Evolutionary conservation across 1,140 invertebrate species (phyloP), one percentile per base, ranked within the genome.

Genomic region (Anastatus disparis): DNA sequence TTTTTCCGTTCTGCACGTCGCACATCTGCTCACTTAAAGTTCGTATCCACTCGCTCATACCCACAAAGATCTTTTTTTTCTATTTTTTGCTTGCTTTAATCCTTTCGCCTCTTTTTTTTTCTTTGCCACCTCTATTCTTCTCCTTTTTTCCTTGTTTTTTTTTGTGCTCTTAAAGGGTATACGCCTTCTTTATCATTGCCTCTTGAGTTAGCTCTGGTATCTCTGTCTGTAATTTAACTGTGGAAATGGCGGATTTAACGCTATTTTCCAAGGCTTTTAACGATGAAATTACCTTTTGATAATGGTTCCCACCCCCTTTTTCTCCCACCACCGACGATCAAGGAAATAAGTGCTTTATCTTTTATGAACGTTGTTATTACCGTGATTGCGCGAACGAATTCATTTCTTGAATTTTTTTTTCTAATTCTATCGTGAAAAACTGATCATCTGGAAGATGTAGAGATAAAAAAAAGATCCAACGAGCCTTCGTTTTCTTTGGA

Each of bases 231-330:
- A 59, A 59, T 59, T 59, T 59, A 44, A 38, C 38, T 13, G 10
- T 59, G 56, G 35, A 59, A 59, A 59, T 42, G 56, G 7, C 12
- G 38, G 20, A 59, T 59, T 59, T 40, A 44, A 59, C 35, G 56
- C 56, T 24, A n/a, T n/a, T n/a, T n/a, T n/a, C n/a, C n/a, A n/a
- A n/a, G n/a, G n/a, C n/a, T n/a, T n/a, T n/a, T n/a, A n/a, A n/a
- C 26, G 58, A 62, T 62, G 58, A 46, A 62, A 62, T 46, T 62
- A 15, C 40, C 58, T 46, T 42, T 46, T 44, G 24, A 29, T 62
- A 46, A 62, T 62, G 26, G 35, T n/a, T n/a, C 42, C 26, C 42
- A 27, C 22, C 12, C 24, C 24, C 2, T 22, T 12, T 48, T 29
- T 46, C 9, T 12, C 17, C 17, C 13, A 8, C 24, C 7, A 46